Conservation (phyloP, 2,113 vertebrate species). For the Cyrtonyx montezumae region DNA sequence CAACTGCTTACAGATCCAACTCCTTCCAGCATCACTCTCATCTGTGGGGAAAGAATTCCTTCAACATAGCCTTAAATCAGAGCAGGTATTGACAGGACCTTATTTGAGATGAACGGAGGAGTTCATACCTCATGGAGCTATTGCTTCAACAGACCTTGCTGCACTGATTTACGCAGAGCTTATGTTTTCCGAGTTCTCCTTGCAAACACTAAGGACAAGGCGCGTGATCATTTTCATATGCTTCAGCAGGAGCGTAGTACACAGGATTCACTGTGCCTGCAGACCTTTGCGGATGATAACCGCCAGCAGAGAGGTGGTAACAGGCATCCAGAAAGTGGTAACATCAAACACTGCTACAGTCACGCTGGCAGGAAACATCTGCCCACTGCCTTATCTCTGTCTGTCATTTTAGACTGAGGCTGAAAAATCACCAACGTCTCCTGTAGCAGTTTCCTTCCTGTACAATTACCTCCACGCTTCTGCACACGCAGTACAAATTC, state of each 20-base stretch:
- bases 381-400: neutral
- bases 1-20: conserved; percentile 5
- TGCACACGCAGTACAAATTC: neutral
- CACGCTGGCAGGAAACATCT: conserved; percentile 23
- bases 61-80: conserved; percentile 28
- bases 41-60: conserved; percentile 9
- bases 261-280: neutral
- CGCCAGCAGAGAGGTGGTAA: conserved; percentile 18
- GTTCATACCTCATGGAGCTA: conserved; percentile 38
- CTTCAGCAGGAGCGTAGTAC: neutral
- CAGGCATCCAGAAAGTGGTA: conserved; percentile 19
- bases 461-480: neutral
- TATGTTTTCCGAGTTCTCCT: conserved; percentile 29
- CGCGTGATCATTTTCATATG: conserved; percentile 35
- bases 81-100: conserved; percentile 52
- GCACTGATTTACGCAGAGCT: conserved; percentile 46
- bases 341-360: neutral
- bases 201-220: conserved; percentile 27
- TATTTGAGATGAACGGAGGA: neutral
- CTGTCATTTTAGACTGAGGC: neutral
- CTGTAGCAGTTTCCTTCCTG: neutral
- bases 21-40: conserved; percentile 15
- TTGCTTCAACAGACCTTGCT: conserved; percentile 33
- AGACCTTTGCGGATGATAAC: neutral
- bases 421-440: neutral